These are phyloP conservation scores for Drosophila repletoides DNA, from an alignment of 1,140 invertebrate species.

Conservation along the genomic window DNA sequence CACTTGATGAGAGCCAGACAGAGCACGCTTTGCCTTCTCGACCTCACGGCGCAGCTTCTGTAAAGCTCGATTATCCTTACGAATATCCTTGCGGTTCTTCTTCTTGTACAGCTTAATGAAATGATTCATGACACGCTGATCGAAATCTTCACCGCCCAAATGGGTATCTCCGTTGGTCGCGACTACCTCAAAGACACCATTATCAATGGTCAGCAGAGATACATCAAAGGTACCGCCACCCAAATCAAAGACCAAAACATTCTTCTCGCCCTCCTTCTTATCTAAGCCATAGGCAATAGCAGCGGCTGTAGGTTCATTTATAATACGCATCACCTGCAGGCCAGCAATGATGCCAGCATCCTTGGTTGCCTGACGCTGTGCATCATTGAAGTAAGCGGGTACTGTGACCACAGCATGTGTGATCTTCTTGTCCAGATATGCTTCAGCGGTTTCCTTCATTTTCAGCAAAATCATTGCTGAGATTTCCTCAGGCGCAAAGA, in stretches of 20 bases:
- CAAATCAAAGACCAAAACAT: constrained; percentile 99
- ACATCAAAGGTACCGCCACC: constrained; percentile 99
- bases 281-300: constrained; percentile 99
- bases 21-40: constrained; percentile 98
- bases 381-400: constrained; percentile 99
- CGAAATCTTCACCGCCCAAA: constrained; percentile 99
- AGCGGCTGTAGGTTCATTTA: constrained; percentile 99
- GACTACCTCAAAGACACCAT: constrained; percentile 95
- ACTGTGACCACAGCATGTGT: constrained; percentile 99
- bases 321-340: constrained; percentile 98
- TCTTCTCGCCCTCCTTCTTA: constrained; percentile 99
- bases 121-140: constrained; percentile 99
- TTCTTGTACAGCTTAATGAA: constrained; percentile 99
- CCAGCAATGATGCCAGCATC: constrained; percentile 95
- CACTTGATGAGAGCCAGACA: constrained; percentile 97
- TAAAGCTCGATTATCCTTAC: constrained; percentile 96
- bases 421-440: constrained; percentile 97
- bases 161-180: constrained; percentile 99
- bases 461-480: constrained; percentile 98
- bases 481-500: constrained; percentile 98
- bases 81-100: constrained; percentile 99
- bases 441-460: constrained; percentile 99
- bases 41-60: constrained; percentile 98
- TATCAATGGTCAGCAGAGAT: constrained; percentile 98
- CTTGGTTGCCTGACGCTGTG: constrained; percentile 98